Evolutionary conservation across 23 tunicate genomes (phyloP), one percentile per base, ranked within the genome.

Genomic region (Phallusia fumigata): DNA sequence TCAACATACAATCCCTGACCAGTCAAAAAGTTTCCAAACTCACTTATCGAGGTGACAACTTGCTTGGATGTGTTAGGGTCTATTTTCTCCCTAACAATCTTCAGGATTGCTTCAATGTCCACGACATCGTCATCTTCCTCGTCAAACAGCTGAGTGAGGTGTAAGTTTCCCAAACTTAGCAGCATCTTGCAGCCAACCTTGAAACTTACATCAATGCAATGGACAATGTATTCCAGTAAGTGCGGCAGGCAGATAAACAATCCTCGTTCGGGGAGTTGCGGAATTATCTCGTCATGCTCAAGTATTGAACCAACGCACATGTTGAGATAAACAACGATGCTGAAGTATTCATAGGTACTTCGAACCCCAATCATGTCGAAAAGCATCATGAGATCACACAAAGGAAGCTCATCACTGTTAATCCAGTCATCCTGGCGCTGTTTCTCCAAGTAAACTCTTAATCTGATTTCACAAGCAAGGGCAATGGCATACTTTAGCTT

Each of bases 401-500:
- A 58, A 1, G 69, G 69, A 5, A 58, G 28, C 69, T 58, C 53
- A 12, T 31, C 73, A 22, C 83, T 52, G 19, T 30, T 31, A 15
- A 80, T 30, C 32, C 58, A 80, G 36, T 80, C 83, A 6, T 32
- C 36, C 28, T 80, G 83, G 26, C 73, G 31, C 13, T 53, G 15
- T 32, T 32, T 32, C 15, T 53, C 31, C 73, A 52, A 18, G 74
- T 80, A 80, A 31, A 80, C 36, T 21, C 45, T 52, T 2, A 80
- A 31, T 8, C 83, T 30, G 3, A 53, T 32, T 80, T 80, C 83
- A 52, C 83, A 80, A 28, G 83, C 83, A 53, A 80, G 40, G 2
- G 83, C 83, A 32, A 80, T 31, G 6, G 83, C 83, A 53, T 35
- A 53, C 40, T 80, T 52, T 18, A 80, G 74, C 36, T 80, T 32